A percentile compares a stretch with the other conserved stretches of the same genome.
These are phyloP conservation scores for Thyatira batis DNA, from an alignment of 2,888 invertebrate genomes.

Conservation along the genomic window DNA sequence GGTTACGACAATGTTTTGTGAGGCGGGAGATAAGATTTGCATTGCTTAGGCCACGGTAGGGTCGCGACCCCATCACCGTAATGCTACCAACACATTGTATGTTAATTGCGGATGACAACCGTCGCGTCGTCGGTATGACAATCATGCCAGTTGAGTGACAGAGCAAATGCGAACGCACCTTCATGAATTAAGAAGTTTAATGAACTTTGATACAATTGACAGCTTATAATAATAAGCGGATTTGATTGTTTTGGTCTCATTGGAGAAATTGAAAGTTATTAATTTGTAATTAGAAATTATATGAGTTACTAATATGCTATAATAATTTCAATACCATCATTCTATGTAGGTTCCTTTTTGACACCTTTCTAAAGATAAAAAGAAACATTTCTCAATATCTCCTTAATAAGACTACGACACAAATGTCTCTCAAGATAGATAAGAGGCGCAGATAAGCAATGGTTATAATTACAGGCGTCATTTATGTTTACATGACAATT, in stretches of 20 bases:
- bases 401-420: conserved; percentile 13
- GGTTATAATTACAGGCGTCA: conserved; percentile 6
- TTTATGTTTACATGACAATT: conserved; percentile 39
- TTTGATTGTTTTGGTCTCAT: conserved; percentile 13
- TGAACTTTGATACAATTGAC: conserved; percentile 43
- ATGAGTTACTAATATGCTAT: too few species aligned
- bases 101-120: conserved; percentile 63
- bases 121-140: conserved; percentile 42
- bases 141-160: conserved; percentile 32
- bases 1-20: conserved; percentile 3
- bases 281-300: too few species aligned
- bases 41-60: conserved; percentile 30
- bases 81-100: conserved; percentile 78
- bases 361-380: not conserved
- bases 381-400: not conserved
- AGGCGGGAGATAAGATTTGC: conserved; percentile 19
- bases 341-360: not conserved
- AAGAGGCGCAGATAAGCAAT: conserved; percentile 27
- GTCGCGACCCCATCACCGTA: conserved; percentile 52
- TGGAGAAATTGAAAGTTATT: too few species aligned
- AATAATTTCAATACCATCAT: too few species aligned
- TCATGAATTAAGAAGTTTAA: conserved; percentile 46
- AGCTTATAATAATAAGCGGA: conserved; percentile 29
- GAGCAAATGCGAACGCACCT: conserved; percentile 34
- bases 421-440: conserved; percentile 31